Evolutionary conservation across 2,797 vertebrate genomes (phyloP).

Genomic region (Cossypha heuglini): DNA sequence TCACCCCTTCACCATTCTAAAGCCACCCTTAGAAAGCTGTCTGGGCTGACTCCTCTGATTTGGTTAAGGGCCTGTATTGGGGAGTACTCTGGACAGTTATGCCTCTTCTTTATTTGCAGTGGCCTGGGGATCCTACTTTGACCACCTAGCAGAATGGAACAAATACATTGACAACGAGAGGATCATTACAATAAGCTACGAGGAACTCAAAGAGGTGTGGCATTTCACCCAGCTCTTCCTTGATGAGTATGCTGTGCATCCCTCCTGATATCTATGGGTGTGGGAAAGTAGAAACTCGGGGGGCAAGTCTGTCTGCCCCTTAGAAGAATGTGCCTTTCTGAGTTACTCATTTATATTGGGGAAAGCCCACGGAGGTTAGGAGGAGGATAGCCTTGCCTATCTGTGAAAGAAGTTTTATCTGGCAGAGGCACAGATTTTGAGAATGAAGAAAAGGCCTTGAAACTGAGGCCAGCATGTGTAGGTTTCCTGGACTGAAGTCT

Average conservation of each 20-base stretch:
- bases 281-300: not conserved
- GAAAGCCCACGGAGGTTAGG: not conserved
- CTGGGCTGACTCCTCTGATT: not conserved
- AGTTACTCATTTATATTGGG: not conserved
- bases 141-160: constrained; percentile 77
- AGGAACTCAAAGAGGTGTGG: constrained; percentile 79
- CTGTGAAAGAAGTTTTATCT: not conserved
- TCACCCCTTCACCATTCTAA: not conserved
- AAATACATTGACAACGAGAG: constrained; percentile 70
- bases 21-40: not conserved
- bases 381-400: not conserved
- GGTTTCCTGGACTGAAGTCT: not conserved
- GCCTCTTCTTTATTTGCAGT: constrained; percentile 57
- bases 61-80: not conserved
- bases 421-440: not conserved
- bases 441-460: not conserved
- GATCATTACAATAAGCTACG: constrained; percentile 77
- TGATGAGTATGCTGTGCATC: not conserved
- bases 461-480: not conserved
- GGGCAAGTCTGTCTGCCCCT: not conserved
- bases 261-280: not conserved
- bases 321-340: not conserved
- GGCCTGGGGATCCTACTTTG: constrained; percentile 79
- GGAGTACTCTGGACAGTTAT: not conserved
- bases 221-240: not conserved